Evolutionary conservation across 1,140 invertebrate genomes (phyloP), one percentile per base, ranked within the genome.

Genomic region (Bombus turneri): DNA sequence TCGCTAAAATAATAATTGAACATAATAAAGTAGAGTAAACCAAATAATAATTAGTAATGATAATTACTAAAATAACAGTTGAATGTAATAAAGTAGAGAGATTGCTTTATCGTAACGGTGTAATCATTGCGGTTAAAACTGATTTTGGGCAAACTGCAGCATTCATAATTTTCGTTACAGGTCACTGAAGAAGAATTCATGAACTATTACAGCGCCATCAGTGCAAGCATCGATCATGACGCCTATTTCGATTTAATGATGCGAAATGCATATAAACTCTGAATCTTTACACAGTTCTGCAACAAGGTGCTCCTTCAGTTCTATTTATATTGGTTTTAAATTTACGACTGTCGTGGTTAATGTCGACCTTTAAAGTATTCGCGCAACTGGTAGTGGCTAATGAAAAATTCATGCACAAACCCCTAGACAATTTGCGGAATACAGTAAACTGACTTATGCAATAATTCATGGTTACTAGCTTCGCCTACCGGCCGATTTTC

Each of bases 191-290:
- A 99, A 90, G 99, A 99, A 95, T 99, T 99, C 92, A 95, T 98
- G 92, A 98, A 99, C 94, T 99, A 99, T 93, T 99, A 99, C 94
- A 96, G 98, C 74, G 98, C 97, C 2, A 98, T 99, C 59, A 99
- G 98, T 94, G 98, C 98, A 18, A 98, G 98, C 2, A 98, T 99
- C 69, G 98, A 99, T 94, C 97, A 98, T 86, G 98, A 99, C 93
- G 97, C 97, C 57, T 99, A 98, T 92, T 99, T 99, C 92, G 98
- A 99, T 95, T 95, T 99, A 64, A 98, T 99, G 98, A 99, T 99
- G 96, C 96, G 98, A 85, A 97, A 98, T 91, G 97, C 98, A n/a
- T 99, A 98, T 95, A 98, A 98, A 94, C 95, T 99, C 88, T 98
- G 31, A 89, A 71, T 78, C 13, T 25, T 39, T 25, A n/a, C 34